Evolutionary conservation across 2,888 invertebrate species (phyloP).

Genomic region (Ophonus ardosiacus): DNA sequence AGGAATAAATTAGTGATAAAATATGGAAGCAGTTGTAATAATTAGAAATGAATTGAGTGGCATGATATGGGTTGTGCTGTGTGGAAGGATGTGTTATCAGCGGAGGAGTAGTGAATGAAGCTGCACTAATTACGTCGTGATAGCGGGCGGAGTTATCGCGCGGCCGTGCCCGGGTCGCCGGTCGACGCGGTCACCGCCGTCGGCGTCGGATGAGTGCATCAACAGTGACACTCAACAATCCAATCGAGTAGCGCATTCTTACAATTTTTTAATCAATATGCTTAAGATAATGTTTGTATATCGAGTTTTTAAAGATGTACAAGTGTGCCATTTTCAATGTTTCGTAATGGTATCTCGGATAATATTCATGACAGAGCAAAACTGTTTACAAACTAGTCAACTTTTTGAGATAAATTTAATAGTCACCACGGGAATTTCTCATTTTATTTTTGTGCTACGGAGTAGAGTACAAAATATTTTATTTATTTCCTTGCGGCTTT

Average conservation of each 20-base stretch:
- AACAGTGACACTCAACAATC: constrained; percentile 8
- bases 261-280: neutral
- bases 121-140: constrained; percentile 41
- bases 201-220: constrained; percentile 20
- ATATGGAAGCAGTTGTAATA: neutral
- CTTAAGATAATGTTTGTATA: too few species aligned
- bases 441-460: too few species aligned
- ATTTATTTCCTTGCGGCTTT: too few species aligned
- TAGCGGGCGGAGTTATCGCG: constrained; percentile 39
- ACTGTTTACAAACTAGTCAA: too few species aligned
- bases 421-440: too few species aligned
- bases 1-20: constrained; percentile 1
- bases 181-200: constrained; percentile 32
- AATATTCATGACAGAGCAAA: too few species aligned
- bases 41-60: neutral
- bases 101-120: constrained; percentile 32
- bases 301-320: too few species aligned
- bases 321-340: too few species aligned
- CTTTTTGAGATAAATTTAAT: too few species aligned
- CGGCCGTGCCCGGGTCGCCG: constrained; percentile 21
- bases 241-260: neutral
- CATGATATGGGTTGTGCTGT: constrained; percentile 1
- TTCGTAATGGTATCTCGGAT: too few species aligned
- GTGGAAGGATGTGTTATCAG: constrained; percentile 10
- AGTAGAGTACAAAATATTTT: too few species aligned